Evolutionary conservation across 64 coral and sea anemone genomes (phyloP).

Genomic region (Porites australiensis): DNA sequence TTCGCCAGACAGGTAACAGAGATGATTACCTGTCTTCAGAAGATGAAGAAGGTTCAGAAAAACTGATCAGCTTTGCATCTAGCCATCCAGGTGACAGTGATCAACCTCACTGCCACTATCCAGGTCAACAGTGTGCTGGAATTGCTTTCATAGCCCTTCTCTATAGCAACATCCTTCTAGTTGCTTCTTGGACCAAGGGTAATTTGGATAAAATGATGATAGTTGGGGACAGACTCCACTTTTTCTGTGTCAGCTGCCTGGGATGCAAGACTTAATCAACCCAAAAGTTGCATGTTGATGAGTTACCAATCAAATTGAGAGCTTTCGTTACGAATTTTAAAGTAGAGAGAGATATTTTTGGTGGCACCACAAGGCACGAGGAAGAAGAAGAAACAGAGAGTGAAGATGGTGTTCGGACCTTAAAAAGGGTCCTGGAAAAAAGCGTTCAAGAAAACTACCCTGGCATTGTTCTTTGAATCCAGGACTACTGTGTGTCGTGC

Average conservation of each 20-base stretch:
- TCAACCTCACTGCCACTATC: not conserved
- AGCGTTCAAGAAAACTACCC: not conserved
- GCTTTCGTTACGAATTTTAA: not conserved
- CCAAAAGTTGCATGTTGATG: not conserved
- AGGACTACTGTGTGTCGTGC: not conserved
- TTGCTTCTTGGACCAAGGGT: not conserved
- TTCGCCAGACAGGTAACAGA: too few species aligned
- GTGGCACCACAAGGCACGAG: not conserved
- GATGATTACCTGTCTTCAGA: not conserved
- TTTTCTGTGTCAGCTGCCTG: not conserved
- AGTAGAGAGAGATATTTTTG: not conserved
- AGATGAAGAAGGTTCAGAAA: not conserved
- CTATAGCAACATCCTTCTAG: not conserved
- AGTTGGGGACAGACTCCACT: not conserved
- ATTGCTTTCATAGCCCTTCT: not conserved
- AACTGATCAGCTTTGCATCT: not conserved
- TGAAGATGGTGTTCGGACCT: not conserved
- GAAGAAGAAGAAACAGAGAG: not conserved
- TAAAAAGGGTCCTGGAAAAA: not conserved
- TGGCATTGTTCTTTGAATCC: not conserved
- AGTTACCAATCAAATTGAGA: not conserved
- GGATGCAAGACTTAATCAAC: not conserved
- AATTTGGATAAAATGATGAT: not conserved
- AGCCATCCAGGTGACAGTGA: not conserved
- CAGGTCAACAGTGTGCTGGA: not conserved